These are phyloP conservation scores for Menidia menidia DNA, from an alignment of 2,797 vertebrate genomes.

Conservation along the genomic window DNA sequence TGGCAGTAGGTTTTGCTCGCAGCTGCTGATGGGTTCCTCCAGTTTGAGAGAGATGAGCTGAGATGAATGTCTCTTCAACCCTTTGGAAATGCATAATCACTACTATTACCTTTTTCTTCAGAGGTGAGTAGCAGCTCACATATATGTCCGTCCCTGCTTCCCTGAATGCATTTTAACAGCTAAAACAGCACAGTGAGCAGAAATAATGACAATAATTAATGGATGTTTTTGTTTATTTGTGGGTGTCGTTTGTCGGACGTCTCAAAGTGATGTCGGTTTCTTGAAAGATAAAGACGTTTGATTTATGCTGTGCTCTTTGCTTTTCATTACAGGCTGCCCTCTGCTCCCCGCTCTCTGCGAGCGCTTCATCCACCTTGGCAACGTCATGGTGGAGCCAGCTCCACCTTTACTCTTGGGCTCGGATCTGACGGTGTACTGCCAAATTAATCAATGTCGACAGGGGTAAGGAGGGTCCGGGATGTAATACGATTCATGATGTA, in stretches of 20 bases:
- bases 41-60: conserved; percentile 48
- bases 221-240: neutral
- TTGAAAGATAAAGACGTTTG: no score
- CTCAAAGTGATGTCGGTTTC: neutral
- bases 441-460: neutral
- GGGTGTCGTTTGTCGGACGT: neutral
- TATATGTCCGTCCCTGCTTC: neutral
- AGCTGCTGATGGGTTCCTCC: conserved; percentile 24
- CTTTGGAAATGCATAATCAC: conserved; percentile 52
- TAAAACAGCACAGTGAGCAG: neutral
- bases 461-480: conserved; percentile 16
- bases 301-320: neutral
- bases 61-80: conserved; percentile 65
- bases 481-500: neutral
- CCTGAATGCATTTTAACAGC: no score
- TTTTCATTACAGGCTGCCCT: conserved; percentile 31
- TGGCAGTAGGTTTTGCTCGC: neutral
- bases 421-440: conserved; percentile 76
- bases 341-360: conserved; percentile 18
- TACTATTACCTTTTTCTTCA: conserved; percentile 49
- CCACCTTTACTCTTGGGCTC: conserved; percentile 71
- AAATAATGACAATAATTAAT: neutral
- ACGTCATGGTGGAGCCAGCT: conserved; percentile 65
- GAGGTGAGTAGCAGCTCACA: conserved; percentile 64
- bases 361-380: conserved; percentile 29